phyloP scores from a whole-genome alignment of 2,888 invertebrate species.

The Mellilla xanthometata region DNA sequence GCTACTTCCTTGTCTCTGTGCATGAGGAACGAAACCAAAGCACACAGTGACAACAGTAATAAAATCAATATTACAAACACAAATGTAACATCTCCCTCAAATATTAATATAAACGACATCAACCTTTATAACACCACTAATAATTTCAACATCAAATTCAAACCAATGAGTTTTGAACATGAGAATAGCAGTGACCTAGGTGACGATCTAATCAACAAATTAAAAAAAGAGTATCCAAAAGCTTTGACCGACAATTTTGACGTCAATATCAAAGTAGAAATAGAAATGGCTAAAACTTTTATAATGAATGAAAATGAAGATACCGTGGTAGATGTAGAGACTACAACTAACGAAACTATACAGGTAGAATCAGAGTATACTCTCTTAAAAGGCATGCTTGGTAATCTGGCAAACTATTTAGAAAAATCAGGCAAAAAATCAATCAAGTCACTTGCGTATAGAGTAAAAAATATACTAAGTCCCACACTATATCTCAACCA shows the following conservation, averaged over 20 bases:
- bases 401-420: not conserved
- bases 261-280: not conserved
- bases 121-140: too few relatives aligned
- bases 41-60: too few relatives aligned
- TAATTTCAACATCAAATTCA: too few relatives aligned
- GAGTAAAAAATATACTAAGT: constrained; percentile 9
- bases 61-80: too few relatives aligned
- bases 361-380: not conserved
- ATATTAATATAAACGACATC: too few relatives aligned
- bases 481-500: constrained; percentile 1
- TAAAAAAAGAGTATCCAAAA: not conserved
- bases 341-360: not conserved
- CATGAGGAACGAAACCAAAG: too few relatives aligned
- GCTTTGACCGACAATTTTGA: not conserved
- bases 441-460: constrained; percentile 14
- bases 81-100: too few relatives aligned
- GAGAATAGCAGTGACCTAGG: too few relatives aligned
- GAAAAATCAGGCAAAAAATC: constrained; percentile 1
- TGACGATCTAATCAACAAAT: not conserved
- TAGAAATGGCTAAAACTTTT: too few relatives aligned
- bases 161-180: too few relatives aligned
- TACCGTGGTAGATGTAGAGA: not conserved
- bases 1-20: too few relatives aligned
- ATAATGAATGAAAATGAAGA: too few relatives aligned
- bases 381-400: not conserved